Conservation (phyloP, 1,140 invertebrate genomes). For the Panulirus ornatus region DNA sequence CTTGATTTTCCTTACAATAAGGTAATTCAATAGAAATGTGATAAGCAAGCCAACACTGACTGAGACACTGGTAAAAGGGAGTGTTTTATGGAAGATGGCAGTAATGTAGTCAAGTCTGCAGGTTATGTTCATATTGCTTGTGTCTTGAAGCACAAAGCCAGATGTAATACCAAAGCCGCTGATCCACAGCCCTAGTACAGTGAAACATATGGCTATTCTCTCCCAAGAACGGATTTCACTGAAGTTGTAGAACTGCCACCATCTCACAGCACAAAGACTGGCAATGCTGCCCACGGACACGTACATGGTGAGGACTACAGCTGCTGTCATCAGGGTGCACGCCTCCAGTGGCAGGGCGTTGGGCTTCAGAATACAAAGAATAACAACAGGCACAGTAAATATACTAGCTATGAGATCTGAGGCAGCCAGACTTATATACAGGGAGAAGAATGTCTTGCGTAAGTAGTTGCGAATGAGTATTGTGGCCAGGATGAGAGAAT, state of each 20-base stretch:
- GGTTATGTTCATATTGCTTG: not conserved
- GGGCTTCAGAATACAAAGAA: not conserved
- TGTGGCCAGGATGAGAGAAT: not conserved
- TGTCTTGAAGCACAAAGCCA: not conserved
- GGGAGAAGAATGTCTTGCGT: conserved; percentile 2
- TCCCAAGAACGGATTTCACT: not conserved
- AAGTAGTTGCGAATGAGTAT: not conserved
- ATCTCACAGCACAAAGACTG: conserved; percentile 1
- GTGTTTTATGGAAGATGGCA: not conserved
- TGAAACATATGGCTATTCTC: not conserved
- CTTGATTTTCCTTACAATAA: conserved; percentile 7
- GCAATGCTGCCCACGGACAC: conserved; percentile 22
- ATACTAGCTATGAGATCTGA: conserved; percentile 25
- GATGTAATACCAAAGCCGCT: conserved; percentile 5
- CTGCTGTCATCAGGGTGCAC: not conserved
- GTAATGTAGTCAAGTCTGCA: not conserved
- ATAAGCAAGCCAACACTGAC: not conserved
- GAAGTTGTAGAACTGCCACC: conserved; percentile 42
- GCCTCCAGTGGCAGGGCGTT: not conserved
- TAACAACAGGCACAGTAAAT: not conserved
- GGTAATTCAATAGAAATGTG: not conserved
- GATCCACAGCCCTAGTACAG: conserved; percentile 10
- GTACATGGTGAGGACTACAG: not conserved
- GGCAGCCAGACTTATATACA: conserved; percentile 8
- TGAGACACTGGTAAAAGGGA: not conserved